Evolutionary conservation across 1,140 invertebrate species (phyloP).

Genomic region (Eubasilissa regina): DNA sequence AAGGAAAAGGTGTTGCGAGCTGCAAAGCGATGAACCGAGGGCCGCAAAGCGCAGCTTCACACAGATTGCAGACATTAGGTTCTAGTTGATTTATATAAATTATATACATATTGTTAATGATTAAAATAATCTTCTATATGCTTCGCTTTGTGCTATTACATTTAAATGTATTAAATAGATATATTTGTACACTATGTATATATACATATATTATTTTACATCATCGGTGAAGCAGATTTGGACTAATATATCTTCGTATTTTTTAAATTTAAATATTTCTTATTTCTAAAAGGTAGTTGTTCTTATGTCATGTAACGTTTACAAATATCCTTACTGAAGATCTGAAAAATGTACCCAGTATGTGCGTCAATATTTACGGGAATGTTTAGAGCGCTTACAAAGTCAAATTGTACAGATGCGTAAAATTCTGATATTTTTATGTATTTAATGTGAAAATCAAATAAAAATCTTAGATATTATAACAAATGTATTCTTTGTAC

Average conservation of each 20-base stretch:
- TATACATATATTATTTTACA: conserved; percentile 57
- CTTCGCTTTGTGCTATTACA: conserved; percentile 45
- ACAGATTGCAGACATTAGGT: conserved; percentile 1
- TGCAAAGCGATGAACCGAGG: neutral
- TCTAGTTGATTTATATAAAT: neutral
- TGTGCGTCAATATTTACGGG: conserved; percentile 27
- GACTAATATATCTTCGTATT: conserved; percentile 54
- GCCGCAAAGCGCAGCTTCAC: neutral
- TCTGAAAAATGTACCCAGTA: conserved; percentile 17
- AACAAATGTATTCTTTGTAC: conserved; percentile 33
- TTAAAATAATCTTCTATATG: conserved; percentile 29
- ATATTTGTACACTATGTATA: conserved; percentile 60
- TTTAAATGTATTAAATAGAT: conserved; percentile 52
- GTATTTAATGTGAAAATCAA: conserved; percentile 50
- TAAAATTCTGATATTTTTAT: conserved; percentile 40
- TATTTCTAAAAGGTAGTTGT: conserved; percentile 55
- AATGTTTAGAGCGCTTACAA: conserved; percentile 43
- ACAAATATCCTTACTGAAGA: conserved; percentile 45
- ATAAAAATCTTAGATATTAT: conserved; percentile 45
- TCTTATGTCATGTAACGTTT: conserved; percentile 56
- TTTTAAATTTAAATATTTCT: conserved; percentile 53
- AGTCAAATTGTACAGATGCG: conserved; percentile 35
- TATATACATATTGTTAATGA: conserved; percentile 14
- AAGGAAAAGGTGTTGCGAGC: conserved; percentile 46
- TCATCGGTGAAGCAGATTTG: conserved; percentile 52